phyloP scores from a whole-genome alignment of 2,888 invertebrate species.

The Cepaea hortensis region DNA sequence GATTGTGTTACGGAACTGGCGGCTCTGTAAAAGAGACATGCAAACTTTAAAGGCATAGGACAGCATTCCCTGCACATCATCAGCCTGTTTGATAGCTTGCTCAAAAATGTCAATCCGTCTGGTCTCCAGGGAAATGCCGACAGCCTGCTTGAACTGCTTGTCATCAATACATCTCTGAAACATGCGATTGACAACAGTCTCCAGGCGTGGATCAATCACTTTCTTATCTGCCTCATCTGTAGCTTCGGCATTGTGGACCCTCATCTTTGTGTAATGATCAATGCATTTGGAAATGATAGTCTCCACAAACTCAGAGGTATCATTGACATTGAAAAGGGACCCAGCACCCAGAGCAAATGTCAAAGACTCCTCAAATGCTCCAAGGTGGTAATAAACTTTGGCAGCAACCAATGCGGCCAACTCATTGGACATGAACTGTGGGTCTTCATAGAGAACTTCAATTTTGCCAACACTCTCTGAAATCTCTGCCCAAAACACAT shows the following conservation, averaged over 20 bases:
- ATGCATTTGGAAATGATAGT: constrained; percentile 97
- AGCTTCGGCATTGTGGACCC: constrained; percentile 83
- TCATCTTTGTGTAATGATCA: constrained; percentile 94
- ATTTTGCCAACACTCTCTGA: constrained; percentile 98
- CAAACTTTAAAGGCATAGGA: constrained; percentile 96
- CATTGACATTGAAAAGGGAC: constrained; percentile 94
- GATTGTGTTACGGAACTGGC: constrained; percentile 93
- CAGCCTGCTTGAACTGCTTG: constrained; percentile 90
- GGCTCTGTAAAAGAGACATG: constrained; percentile 96
- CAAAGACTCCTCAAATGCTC: constrained; percentile 96
- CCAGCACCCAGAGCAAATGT: constrained; percentile 98
- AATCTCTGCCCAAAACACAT: constrained; percentile 99
- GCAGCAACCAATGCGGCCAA: constrained; percentile 97
- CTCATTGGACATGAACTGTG: constrained; percentile 89
- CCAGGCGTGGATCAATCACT: constrained; percentile 80
- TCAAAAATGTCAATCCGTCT: constrained; percentile 97
- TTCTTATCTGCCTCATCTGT: constrained; percentile 81
- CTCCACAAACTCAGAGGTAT: constrained; percentile 95
- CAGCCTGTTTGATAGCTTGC: constrained; percentile 92
- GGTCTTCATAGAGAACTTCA: constrained; percentile 96
- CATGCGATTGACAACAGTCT: constrained; percentile 97
- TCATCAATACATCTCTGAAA: constrained; percentile 96
- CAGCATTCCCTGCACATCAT: constrained; percentile 92
- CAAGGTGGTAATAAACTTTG: constrained; percentile 98
- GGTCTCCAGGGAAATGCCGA: constrained; percentile 97